Conservation (phyloP, 2,888 invertebrate genomes). For the Agriopis marginaria region DNA sequence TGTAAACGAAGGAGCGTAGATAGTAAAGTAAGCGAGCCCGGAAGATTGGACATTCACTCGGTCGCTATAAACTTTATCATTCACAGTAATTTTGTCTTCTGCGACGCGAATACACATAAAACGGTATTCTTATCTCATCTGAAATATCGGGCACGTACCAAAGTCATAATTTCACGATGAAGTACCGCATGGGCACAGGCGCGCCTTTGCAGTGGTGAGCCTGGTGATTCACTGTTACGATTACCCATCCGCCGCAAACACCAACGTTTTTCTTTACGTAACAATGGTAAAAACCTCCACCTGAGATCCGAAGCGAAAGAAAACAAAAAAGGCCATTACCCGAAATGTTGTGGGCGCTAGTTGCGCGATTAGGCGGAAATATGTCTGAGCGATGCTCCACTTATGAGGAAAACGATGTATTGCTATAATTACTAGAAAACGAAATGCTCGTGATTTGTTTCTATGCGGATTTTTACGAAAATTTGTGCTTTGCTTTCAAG, state of each 20-base stretch:
- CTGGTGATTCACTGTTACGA: constrained; percentile 77
- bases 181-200: constrained; percentile 75
- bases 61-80: constrained; percentile 52
- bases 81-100: constrained; percentile 68
- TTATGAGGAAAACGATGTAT: constrained; percentile 58
- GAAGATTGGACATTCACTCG: constrained; percentile 51
- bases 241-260: constrained; percentile 57
- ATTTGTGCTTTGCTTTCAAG: neutral
- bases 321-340: constrained; percentile 68
- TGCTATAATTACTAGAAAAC: constrained; percentile 50
- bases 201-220: constrained; percentile 68
- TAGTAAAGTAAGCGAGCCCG: constrained; percentile 37
- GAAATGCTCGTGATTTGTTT: constrained; percentile 46
- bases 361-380: constrained; percentile 49
- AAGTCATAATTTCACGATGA: constrained; percentile 81
- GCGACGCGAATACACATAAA: constrained; percentile 72
- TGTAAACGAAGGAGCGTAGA: constrained; percentile 38
- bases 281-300: constrained; percentile 56
- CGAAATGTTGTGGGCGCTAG: constrained; percentile 49
- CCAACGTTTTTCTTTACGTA: constrained; percentile 54
- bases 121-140: constrained; percentile 79
- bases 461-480: neutral
- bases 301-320: constrained; percentile 60
- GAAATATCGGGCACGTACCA: constrained; percentile 80
- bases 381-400: constrained; percentile 47